phyloP scores from a whole-genome alignment of 2,797 vertebrate species.

The Sebastes baramenuke region DNA sequence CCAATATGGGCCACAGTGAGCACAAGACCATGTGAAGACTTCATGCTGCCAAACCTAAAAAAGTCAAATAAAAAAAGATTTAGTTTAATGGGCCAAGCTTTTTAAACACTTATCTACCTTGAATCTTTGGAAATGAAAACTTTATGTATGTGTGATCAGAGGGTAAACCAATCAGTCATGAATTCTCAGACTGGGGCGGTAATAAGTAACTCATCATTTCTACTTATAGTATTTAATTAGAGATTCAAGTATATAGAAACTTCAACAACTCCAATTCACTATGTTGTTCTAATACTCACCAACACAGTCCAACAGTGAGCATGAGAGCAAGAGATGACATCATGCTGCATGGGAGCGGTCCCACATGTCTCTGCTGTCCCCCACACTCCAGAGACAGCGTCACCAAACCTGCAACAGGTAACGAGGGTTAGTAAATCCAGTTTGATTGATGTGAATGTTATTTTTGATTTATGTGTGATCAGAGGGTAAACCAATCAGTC shows the following conservation, averaged over 20 bases:
- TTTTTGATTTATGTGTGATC: not conserved
- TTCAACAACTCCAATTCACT: too few relatives aligned
- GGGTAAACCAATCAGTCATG: slow-evolving; percentile 70
- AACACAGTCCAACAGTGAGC: too few relatives aligned
- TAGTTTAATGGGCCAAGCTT: too few relatives aligned
- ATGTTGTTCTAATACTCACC: too few relatives aligned
- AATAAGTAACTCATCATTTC: slow-evolving; percentile 51
- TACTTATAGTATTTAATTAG: not conserved
- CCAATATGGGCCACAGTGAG: not conserved
- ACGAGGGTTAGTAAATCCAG: not conserved
- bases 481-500: slow-evolving; percentile 70
- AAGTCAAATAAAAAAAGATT: too few relatives aligned
- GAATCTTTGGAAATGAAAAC: too few relatives aligned
- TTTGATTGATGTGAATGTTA: accelerated
- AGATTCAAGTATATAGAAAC: too few relatives aligned
- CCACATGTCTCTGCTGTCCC: too few relatives aligned
- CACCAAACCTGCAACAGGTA: not conserved
- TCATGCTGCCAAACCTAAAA: not conserved
- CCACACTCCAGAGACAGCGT: accelerated
- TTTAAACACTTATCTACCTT: too few relatives aligned
- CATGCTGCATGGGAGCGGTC: too few relatives aligned
- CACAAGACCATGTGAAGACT: not conserved
- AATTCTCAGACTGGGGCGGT: slow-evolving; percentile 73
- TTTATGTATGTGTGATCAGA: slow-evolving; percentile 30
- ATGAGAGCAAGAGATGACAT: too few relatives aligned